Evolutionary conservation across 2,797 vertebrate species (phyloP).

Genomic region (Chaetophractus vellerosus): DNA sequence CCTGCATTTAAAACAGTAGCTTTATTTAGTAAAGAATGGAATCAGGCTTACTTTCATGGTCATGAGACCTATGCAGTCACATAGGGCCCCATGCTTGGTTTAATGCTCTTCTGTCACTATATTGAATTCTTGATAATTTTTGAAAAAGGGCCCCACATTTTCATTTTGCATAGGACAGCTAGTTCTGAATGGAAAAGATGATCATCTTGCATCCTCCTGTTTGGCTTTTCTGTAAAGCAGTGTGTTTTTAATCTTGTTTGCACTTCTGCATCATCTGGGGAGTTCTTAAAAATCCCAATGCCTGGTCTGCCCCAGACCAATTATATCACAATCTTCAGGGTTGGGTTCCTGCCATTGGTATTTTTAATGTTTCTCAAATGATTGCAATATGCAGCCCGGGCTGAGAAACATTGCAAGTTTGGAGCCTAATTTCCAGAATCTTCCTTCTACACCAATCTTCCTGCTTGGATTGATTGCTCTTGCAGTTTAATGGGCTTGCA

Average conservation of each 20-base stretch:
- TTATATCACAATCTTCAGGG: background rate
- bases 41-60: background rate
- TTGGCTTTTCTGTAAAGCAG: constrained; percentile 13
- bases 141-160: background rate
- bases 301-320: background rate
- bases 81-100: background rate
- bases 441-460: background rate
- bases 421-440: constrained; percentile 9
- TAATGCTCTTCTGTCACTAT: background rate
- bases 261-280: background rate
- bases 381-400: background rate
- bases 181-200: background rate
- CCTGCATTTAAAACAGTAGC: no score
- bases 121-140: constrained; percentile 48
- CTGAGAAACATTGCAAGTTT: constrained; percentile 10
- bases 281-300: background rate
- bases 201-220: background rate
- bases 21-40: constrained; percentile 1
- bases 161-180: constrained; percentile 13
- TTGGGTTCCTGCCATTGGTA: background rate
- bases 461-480: background rate
- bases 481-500: background rate
- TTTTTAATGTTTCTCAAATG: background rate
- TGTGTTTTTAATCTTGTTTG: constrained; percentile 8
- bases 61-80: background rate